Base-by-base conservation (phyloP, 2,888 invertebrate genomes). In the Acanthoscelides obtectus region DNA sequence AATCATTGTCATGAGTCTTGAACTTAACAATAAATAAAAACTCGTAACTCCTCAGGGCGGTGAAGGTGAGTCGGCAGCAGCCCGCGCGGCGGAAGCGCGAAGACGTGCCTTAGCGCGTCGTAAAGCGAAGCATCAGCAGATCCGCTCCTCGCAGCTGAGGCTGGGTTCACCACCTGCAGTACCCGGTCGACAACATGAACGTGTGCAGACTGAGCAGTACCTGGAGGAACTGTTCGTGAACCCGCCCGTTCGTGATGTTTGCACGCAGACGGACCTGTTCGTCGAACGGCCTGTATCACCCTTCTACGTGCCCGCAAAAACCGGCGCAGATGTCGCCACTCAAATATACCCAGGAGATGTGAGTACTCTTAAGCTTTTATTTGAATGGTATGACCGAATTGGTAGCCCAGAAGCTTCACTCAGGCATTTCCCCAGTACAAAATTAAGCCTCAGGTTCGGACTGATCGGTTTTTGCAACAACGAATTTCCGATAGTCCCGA, bases 301-400 rank as follows among this genome's bases (percentile, higher is more conserved):
- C 0, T 86, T 89, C 64, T 94, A 92, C 85, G 89, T 92, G 76
- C 93, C 95, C 6, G 91, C 91, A 72, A 94, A 93, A 86, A 90
- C 90, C 75, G 97, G 96, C 22, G 88, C 91, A 4, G 83, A 83
- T 75, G 91, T 88, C 5, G 87, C 86, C 80, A 98, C 98, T 66
- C 96, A 98, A 87, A 96, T 98, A 76, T 90, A 91, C 80, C 94
- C 95, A 0, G 96, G 95, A 71, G 97, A 98, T 84, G 94, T 92
- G 86, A 89, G 90, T 71, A 71, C 64, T 77, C 19, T 17, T 12
- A 12, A n/a, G n/a, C n/a, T n/a, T n/a, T n/a, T n/a, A n/a, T n/a
- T n/a, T n/a, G n/a, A n/a, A n/a, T n/a, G n/a, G n/a, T n/a, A n/a
- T n/a, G n/a, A n/a, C n/a, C n/a, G n/a, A n/a, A n/a, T n/a, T n/a